These are phyloP conservation scores for Pionites leucogaster DNA, from an alignment of 2,113 vertebrate species.

Conservation along the genomic window DNA sequence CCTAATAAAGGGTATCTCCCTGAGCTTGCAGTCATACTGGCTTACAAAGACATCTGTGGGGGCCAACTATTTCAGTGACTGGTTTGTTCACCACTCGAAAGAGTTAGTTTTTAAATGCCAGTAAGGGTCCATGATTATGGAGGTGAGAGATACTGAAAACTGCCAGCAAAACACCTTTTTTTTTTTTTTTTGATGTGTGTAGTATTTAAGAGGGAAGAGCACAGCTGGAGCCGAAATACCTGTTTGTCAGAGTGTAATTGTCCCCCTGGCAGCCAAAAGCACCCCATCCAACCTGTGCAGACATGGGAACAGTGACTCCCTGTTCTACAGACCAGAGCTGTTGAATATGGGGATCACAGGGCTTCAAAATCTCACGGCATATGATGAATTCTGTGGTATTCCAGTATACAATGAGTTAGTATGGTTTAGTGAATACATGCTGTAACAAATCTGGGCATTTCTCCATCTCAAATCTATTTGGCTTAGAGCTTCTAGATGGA, in stretches of 20 bases:
- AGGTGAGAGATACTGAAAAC: background rate
- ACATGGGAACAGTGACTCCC: background rate
- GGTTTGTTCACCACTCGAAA: conserved; percentile 14
- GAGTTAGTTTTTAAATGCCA: conserved; percentile 1
- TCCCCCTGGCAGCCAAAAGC: background rate
- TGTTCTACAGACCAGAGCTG: background rate
- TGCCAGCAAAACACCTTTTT: background rate
- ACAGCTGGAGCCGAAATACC: background rate
- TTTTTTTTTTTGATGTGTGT: background rate
- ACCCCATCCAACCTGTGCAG: background rate
- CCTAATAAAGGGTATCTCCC: background rate
- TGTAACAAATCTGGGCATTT: conserved; percentile 50
- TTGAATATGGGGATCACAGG: background rate
- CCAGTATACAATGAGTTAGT: conserved; percentile 32
- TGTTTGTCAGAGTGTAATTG: background rate
- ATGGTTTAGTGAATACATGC: conserved; percentile 1
- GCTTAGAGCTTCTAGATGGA: conserved; percentile 32
- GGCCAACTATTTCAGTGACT: background rate
- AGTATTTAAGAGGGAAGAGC: conserved; percentile 6
- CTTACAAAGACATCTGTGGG: background rate
- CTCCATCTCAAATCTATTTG: conserved; percentile 49
- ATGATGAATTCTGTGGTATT: background rate
- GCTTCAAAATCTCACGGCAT: conserved; percentile 8
- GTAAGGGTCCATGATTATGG: background rate
- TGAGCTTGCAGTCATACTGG: background rate